phyloP scores from a whole-genome alignment of 2,888 invertebrate species.

The Gari tellinella region DNA sequence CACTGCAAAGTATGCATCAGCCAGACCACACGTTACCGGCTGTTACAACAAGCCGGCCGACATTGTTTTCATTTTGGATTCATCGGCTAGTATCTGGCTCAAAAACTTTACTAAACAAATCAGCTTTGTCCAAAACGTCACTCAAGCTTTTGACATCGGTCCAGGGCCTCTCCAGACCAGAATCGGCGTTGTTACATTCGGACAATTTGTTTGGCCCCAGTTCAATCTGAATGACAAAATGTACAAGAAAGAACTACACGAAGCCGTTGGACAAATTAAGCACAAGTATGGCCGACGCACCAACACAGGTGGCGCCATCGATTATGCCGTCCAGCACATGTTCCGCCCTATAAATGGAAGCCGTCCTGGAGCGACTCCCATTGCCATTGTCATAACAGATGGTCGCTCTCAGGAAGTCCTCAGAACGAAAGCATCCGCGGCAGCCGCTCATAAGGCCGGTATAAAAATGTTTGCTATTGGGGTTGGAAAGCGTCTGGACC shows the following conservation, averaged over 20 bases:
- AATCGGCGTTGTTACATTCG: conserved; percentile 72
- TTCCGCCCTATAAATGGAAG: conserved; percentile 54
- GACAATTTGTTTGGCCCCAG: conserved; percentile 58
- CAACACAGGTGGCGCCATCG: conserved; percentile 71
- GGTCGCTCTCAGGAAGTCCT: conserved; percentile 71
- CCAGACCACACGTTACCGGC: too few species aligned
- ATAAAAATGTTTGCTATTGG: conserved; percentile 75
- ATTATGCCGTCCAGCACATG: conserved; percentile 63
- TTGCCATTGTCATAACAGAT: conserved; percentile 80
- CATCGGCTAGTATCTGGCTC: conserved; percentile 76
- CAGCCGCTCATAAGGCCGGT: conserved; percentile 58
- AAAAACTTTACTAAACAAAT: conserved; percentile 73
- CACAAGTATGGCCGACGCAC: conserved; percentile 63
- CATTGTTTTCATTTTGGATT: conserved; percentile 71
- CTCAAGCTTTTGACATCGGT: conserved; percentile 69
- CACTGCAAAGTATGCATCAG: too few species aligned
- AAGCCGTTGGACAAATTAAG: conserved; percentile 56
- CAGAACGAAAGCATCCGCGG: conserved; percentile 67
- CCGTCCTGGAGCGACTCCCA: conserved; percentile 63
- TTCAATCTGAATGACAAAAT: conserved; percentile 65
- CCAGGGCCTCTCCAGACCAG: conserved; percentile 57
- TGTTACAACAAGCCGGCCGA: conserved; percentile 57
- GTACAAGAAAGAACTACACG: conserved; percentile 40
- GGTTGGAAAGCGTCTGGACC: conserved; percentile 66
- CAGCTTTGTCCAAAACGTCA: conserved; percentile 68